These are phyloP conservation scores for Takifugu rubripes DNA, from an alignment of 2,797 vertebrate species.

Conservation along the genomic window DNA sequence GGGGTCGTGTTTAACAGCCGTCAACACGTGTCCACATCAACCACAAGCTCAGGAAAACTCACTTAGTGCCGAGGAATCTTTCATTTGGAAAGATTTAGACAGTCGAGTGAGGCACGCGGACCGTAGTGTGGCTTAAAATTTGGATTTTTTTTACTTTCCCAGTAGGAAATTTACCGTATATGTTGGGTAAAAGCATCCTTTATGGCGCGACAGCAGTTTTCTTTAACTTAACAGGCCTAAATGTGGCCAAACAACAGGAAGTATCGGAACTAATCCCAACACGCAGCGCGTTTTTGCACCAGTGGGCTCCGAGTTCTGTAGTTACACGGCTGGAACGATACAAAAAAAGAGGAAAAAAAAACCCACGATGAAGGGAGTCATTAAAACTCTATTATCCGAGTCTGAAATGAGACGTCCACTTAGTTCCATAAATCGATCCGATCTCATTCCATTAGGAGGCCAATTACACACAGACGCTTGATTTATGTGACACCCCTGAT, in stretches of 20 bases:
- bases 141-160: too few species aligned
- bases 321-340: constrained; percentile 21
- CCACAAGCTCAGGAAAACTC: constrained; percentile 7
- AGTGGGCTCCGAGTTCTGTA: constrained; percentile 6
- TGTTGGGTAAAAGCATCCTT: too few species aligned
- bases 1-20: constrained; percentile 2
- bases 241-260: not conserved
- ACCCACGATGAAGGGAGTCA: constrained; percentile 11
- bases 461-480: constrained; percentile 55
- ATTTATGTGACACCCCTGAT: constrained; percentile 44
- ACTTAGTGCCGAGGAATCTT: too few species aligned
- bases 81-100: too few species aligned
- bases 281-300: not conserved
- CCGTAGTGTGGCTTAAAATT: too few species aligned
- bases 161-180: too few species aligned
- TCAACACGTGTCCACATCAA: not conserved
- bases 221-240: too few species aligned
- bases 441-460: constrained; percentile 46
- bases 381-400: constrained; percentile 46
- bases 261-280: not conserved
- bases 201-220: too few species aligned
- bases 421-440: constrained; percentile 55
- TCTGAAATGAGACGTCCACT: constrained; percentile 42
- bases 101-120: too few species aligned
- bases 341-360: constrained; percentile 17